phyloP scores from a whole-genome alignment of 1,140 invertebrate species.

The Rhysida immarginata region DNA sequence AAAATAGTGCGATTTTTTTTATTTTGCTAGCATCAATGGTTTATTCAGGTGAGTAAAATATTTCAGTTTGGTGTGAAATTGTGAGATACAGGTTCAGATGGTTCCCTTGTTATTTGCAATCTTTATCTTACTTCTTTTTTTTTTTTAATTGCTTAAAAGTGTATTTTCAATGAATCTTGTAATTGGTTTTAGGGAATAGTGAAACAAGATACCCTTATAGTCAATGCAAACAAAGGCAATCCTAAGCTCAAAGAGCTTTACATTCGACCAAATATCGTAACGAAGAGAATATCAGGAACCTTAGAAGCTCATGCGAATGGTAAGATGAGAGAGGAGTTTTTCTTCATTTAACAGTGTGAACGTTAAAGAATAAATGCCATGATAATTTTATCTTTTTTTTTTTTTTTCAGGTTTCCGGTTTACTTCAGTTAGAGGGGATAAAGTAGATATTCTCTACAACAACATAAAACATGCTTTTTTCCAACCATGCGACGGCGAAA shows the following conservation, averaged over 20 bases:
- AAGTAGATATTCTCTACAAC: slow-evolving; percentile 98
- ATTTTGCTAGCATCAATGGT: no score
- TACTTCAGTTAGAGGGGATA: slow-evolving; percentile 93
- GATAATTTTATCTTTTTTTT: not conserved
- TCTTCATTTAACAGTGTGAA: not conserved
- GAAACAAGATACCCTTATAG: slow-evolving; percentile 93
- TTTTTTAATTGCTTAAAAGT: not conserved
- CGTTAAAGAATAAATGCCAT: no score
- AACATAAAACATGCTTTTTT: slow-evolving; percentile 99
- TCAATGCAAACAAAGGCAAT: slow-evolving; percentile 92
- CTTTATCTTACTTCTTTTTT: slow-evolving; percentile 7
- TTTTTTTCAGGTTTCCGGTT: slow-evolving; percentile 60
- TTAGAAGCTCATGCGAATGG: slow-evolving; percentile 95
- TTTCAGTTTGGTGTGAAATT: no score
- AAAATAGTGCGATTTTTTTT: no score
- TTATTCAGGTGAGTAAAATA: no score
- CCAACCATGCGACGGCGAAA: slow-evolving; percentile 98
- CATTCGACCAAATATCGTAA: slow-evolving; percentile 95
- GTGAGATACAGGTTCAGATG: no score
- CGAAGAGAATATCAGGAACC: slow-evolving; percentile 81
- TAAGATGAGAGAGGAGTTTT: slow-evolving; percentile 18
- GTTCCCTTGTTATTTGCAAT: no score
- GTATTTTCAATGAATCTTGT: no score
- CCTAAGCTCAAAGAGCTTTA: slow-evolving; percentile 97
- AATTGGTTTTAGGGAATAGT: slow-evolving; percentile 47